Evolutionary conservation across 1,140 invertebrate genomes (phyloP), one percentile per base, ranked within the genome.

Genomic region (Drosophila baimaii): DNA sequence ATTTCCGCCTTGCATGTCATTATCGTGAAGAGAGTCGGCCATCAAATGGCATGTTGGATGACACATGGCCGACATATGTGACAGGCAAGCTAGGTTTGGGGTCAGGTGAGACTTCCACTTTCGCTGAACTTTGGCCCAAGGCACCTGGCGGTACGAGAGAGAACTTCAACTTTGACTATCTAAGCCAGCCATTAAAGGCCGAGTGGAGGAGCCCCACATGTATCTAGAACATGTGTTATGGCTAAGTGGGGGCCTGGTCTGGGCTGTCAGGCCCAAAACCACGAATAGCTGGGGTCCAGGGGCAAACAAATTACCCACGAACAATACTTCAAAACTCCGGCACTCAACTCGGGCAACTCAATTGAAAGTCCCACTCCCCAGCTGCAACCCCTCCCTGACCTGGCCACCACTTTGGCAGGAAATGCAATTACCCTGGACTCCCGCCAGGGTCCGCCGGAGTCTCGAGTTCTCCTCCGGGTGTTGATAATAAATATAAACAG

Each of bases 401-500:
- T 62, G 66, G 61, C 39, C 65, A 49, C 76, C 76, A 71, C 71
- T 81, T 70, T 54, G 78, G 64, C 66, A 71, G 63, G 71, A 86
- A 88, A 88, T 88, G 72, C 83, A 88, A 88, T 88, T 89, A 89
- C 72, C n/a, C n/a, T 29, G 47, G 46, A 15, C n/a, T n/a, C n/a
- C n/a, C n/a, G n/a, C 27, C 49, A 33, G 29, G 51, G 51, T 54
- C 31, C 31, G 51, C 51, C 62, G 9, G 46, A 69, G 61, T 29
- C 49, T 55, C 44, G 51, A 39, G 51, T 37, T 31, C 35, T 35
- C 9, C 41, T 21, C 33, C 59, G 39, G 71, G 82, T 83, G 80
- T 89, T 88, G 84, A 84, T 89, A 90, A 84, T 84, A 89, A 75
- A 89, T 81, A 89, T 89, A 89, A 89, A 84, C 80, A 81, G 72